Conservation (phyloP, 2,888 invertebrate genomes). For the Drosophila austrosaltans region DNA sequence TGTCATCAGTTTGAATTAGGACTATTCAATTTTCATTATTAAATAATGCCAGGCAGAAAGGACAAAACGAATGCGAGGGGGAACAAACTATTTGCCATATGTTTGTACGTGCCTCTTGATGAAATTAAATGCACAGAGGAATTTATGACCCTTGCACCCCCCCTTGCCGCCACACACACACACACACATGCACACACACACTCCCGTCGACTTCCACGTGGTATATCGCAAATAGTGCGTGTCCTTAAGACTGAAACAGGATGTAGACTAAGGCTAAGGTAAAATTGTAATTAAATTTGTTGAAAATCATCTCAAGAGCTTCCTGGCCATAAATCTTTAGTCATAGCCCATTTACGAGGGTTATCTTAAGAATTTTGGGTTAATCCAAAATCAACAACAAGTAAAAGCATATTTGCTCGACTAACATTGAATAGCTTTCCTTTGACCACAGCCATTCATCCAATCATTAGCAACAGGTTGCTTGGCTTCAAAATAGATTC, state of each 20-base stretch:
- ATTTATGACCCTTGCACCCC: conserved; percentile 34
- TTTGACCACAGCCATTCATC: no score
- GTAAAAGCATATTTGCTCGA: neutral
- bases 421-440: no score
- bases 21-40: conserved; percentile 81
- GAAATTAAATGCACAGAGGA: conserved; percentile 58
- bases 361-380: conserved; percentile 17
- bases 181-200: neutral
- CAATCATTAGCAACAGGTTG: neutral
- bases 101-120: conserved; percentile 60
- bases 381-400: no score
- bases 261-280: conserved; percentile 31
- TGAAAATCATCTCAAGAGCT: conserved; percentile 35
- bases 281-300: conserved; percentile 66
- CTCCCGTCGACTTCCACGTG: neutral
- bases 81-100: conserved; percentile 31
- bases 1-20: conserved; percentile 67
- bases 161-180: neutral
- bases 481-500: no score
- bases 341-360: conserved; percentile 1
- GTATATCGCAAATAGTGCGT: conserved; percentile 62
- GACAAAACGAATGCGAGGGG: neutral
- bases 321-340: conserved; percentile 50
- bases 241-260: conserved; percentile 44
- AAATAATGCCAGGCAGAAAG: conserved; percentile 61